phyloP scores from a whole-genome alignment of 2,113 vertebrate genomes.

The Hyperopisus bebe region DNA sequence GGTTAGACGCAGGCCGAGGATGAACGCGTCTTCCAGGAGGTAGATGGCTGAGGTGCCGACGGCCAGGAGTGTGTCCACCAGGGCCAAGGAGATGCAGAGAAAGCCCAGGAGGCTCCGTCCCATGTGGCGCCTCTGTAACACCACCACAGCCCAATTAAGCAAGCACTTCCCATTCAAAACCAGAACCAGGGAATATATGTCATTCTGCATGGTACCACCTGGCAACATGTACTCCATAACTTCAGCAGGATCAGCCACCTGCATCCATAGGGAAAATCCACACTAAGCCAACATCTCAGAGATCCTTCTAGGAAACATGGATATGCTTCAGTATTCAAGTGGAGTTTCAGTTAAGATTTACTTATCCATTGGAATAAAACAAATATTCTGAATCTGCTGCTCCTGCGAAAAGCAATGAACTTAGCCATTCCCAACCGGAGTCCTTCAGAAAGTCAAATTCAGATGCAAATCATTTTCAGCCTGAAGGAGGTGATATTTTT shows the following conservation, averaged over 20 bases:
- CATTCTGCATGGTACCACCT: slow-evolving; percentile 32
- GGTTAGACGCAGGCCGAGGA: slow-evolving; percentile 62
- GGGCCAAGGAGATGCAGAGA: slow-evolving; percentile 67
- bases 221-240: not conserved
- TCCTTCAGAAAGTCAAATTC: not conserved
- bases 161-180: slow-evolving; percentile 63
- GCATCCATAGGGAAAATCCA: not conserved
- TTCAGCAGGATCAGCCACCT: not conserved
- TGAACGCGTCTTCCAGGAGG: slow-evolving; percentile 47
- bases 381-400: not conserved
- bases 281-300: not conserved
- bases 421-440: not conserved
- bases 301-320: slow-evolving; percentile 11
- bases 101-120: slow-evolving; percentile 61
- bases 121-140: slow-evolving; percentile 46
- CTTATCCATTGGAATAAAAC: not conserved
- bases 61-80: slow-evolving; percentile 60
- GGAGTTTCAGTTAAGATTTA: not conserved
- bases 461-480: not conserved
- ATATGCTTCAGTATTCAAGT: not conserved
- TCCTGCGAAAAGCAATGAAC: not conserved
- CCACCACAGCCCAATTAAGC: slow-evolving; percentile 61
- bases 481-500: not conserved
- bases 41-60: slow-evolving; percentile 48
- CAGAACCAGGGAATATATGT: slow-evolving; percentile 51